Base-by-base conservation (phyloP, 2,888 invertebrate species). In the Lissonota sp. region DNA sequence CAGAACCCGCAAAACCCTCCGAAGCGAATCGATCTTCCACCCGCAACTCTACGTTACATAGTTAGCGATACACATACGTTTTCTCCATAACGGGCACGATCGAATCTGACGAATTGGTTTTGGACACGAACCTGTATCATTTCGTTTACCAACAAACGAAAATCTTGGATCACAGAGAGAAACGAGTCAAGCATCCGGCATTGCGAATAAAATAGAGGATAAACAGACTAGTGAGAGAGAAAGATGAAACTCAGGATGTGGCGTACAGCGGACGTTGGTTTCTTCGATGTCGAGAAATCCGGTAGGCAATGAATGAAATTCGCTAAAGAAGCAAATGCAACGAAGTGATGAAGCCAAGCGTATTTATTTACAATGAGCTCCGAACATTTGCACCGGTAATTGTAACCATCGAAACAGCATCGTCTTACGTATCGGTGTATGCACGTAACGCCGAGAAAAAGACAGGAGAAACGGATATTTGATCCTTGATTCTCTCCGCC, bases 201-300 rank as follows among this genome's bases (percentile, higher is more conserved):
- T 55, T 62, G 37, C n/a, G 12, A 39, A 64, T 57, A 39, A 51
- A 60, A 75, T 37, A n/a, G 12, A 70, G n/a, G 16, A 26, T 53
- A 16, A 37, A 40, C 12, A n/a, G 37, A 49, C 6, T 8, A 12
- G n/a, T n/a, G 10, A 6, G 42, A n/a, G 14, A 80, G 88, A 84
- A 89, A 90, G 79, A 86, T 84, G 87, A 90, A 79, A 82, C 83
- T 80, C 86, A 90, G 91, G 90, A 90, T 90, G 90, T 90, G 90
- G 90, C 83, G 49, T 58, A 67, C 71, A 79, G 8, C 60, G 10
- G 26, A 26, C 0, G 12, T 66, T 71, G 66, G 66, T 42, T 37
- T 46, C 14, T 49, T 58, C 49, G 12, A 57, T 51, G 64, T 82
- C 76, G 74, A 83, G 86, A 88, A 86, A 88, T 89, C 86, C 87